Evolutionary conservation across 2,797 vertebrate genomes (phyloP), one percentile per base, ranked within the genome.

Genomic region (Arctocebus calabarensis): DNA sequence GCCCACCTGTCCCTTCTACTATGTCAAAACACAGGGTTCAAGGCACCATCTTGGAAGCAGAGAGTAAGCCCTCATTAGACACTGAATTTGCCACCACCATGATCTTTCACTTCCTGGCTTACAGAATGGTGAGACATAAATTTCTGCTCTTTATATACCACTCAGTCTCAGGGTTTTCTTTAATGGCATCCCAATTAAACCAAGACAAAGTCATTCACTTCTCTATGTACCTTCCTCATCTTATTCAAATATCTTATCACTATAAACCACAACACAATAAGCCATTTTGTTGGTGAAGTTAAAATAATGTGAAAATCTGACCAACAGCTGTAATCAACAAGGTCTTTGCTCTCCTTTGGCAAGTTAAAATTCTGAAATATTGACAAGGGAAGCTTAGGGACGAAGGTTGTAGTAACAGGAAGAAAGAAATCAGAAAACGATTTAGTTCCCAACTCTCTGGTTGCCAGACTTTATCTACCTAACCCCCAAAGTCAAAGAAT

Each of bases 401-500:
- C 84, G 68, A 96, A 95, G 11, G 34, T 40, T 94, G 68, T 62
- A 91, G 66, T 48, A 83, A 9, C 11, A 79, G 12, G 43, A 91
- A 96, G 92, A 97, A 97, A 94, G 57, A 86, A 96, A 97, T 97
- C 11, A 95, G 61, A 86, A 96, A 97, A 97, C 14, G 82, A 98
- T 97, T 95, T 97, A 91, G 82, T 84, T 97, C 90, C 96, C 97
- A 94, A 91, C 81, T 95, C 97, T 97, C 77, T 96, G 97, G 92
- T 98, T 98, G 96, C 90, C 91, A 92, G 97, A 96, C 55, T 97
- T 98, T 97, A 98, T 97, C 97, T 97, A 94, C 94, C 97, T 98
- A 98, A 98, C 98, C 97, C 14, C 97, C 74, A 92, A 97, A 98
- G 98, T 98, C 98, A 98, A 98, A 98, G 93, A 98, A 98, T 98